Base-by-base conservation (phyloP, 2,113 vertebrate genomes). In the Spizaetus ornatus region DNA sequence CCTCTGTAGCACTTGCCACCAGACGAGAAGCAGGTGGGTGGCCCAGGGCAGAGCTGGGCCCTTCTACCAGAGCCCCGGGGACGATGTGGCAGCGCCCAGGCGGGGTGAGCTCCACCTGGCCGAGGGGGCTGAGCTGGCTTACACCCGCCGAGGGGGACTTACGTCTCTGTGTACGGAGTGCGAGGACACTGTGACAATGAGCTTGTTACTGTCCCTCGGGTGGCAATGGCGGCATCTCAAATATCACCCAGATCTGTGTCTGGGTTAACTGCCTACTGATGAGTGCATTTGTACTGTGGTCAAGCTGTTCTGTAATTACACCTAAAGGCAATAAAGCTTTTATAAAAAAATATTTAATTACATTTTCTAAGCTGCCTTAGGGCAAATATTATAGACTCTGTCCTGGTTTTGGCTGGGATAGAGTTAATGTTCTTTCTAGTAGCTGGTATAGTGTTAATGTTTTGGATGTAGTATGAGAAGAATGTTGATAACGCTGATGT, bases 101-200 rank as follows among this genome's bases (percentile, higher is more conserved):
- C 2, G 1, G 8, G 22, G 14, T 25, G 56, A 74, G 21, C 66
- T 62, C 36, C 56, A 20, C 32, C 10, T 45, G 59, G 29, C 15
- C 3, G 11, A 34, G 32, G 66, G 69, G 26, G 17, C 31, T 52
- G 5, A 1, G 7, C 58, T 21, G 38, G 10, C 29, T 21, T n/a
- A 26, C 19, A 7, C 29, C 0, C 1, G 8, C 32, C 34, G 38
- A 42, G 43, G 11, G 26, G 20, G 13, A 2, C 18, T 20, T 32
- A 13, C 2, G 16, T 43, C 36, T 59, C 29, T 55, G 20, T 2
- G 22, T 13, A 19, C 4, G 11, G 22, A 70, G 21, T 36, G 31
- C 0, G 0, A 71, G 34, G n/a, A 25, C 56, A 6, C 29, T n/a
- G 43, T 34, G 71, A 21, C n/a, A 26, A 13, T 18, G 20, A 62